phyloP scores from a whole-genome alignment of 2,888 invertebrate genomes.

The Drosophila mimetica region DNA sequence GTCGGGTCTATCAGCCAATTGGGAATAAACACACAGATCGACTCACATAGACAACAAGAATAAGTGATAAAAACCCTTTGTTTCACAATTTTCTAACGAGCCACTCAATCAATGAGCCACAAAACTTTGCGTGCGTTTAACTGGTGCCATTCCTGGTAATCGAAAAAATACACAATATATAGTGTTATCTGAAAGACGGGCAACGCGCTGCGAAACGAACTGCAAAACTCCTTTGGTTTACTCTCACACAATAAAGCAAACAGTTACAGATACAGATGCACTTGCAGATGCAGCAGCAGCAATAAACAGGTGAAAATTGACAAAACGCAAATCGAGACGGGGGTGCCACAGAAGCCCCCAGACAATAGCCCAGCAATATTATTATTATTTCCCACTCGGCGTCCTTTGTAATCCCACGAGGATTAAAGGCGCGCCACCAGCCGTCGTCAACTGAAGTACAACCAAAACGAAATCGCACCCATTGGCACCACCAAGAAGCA shows the following conservation, averaged over 20 bases:
- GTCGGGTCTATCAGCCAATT: slow-evolving; percentile 14
- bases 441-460: slow-evolving; percentile 71
- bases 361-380: slow-evolving; percentile 82
- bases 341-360: slow-evolving; percentile 49
- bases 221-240: slow-evolving; percentile 75
- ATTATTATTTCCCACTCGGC: slow-evolving; percentile 67
- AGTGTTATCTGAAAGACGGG: slow-evolving; percentile 20
- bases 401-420: slow-evolving; percentile 72
- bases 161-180: slow-evolving; percentile 5
- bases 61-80: slow-evolving; percentile 82
- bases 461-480: slow-evolving; percentile 55
- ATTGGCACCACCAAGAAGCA: slow-evolving; percentile 62
- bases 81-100: slow-evolving; percentile 74
- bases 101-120: slow-evolving; percentile 66
- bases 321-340: slow-evolving; percentile 59
- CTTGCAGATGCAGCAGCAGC: slow-evolving; percentile 51
- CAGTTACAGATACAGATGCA: slow-evolving; percentile 51
- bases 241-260: slow-evolving; percentile 58
- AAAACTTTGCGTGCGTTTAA: slow-evolving; percentile 75
- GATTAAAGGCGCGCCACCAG: slow-evolving; percentile 70
- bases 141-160: slow-evolving; percentile 65
- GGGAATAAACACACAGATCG: slow-evolving; percentile 39
- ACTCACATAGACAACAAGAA: slow-evolving; percentile 64
- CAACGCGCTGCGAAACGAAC: slow-evolving; percentile 42
- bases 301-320: slow-evolving; percentile 72